phyloP scores from a whole-genome alignment of 1,140 invertebrate species.

The Nasonia giraulti region DNA sequence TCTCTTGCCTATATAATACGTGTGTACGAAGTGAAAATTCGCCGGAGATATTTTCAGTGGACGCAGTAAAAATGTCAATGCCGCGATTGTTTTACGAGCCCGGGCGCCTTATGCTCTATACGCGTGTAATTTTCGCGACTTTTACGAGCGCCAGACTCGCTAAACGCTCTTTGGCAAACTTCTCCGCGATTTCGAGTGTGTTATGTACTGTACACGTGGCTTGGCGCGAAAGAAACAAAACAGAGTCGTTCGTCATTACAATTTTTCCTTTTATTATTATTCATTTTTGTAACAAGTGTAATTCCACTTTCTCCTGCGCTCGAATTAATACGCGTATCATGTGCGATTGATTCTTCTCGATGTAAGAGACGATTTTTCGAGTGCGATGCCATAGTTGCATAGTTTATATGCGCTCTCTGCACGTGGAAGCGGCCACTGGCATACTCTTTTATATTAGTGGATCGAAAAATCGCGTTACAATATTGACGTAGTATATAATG shows the following conservation, averaged over 20 bases:
- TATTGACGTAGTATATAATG: not conserved
- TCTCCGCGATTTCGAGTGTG: not conserved
- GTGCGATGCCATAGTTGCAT: conserved; percentile 16
- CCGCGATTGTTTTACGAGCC: not conserved
- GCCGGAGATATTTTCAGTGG: not conserved
- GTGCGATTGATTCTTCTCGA: too few relatives aligned
- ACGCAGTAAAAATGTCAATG: not conserved
- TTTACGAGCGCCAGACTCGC: not conserved
- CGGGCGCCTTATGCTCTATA: not conserved
- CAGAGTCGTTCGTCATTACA: not conserved
- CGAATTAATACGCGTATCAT: too few relatives aligned
- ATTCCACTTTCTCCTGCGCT: conserved; percentile 34
- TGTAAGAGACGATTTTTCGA: too few relatives aligned
- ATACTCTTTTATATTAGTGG: not conserved
- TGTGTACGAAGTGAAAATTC: not conserved
- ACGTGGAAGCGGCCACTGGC: not conserved
- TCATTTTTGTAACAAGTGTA: conserved; percentile 45
- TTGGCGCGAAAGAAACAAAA: not conserved
- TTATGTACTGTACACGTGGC: not conserved
- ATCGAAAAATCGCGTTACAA: not conserved
- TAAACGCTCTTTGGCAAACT: not conserved
- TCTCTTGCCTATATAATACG: not conserved
- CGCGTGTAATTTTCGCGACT: not conserved
- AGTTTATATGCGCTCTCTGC: not conserved
- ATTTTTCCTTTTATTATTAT: not conserved